Evolutionary conservation across 2,797 vertebrate genomes (phyloP), one percentile per base, ranked within the genome.

Genomic region (Micrastur ruficollis): DNA sequence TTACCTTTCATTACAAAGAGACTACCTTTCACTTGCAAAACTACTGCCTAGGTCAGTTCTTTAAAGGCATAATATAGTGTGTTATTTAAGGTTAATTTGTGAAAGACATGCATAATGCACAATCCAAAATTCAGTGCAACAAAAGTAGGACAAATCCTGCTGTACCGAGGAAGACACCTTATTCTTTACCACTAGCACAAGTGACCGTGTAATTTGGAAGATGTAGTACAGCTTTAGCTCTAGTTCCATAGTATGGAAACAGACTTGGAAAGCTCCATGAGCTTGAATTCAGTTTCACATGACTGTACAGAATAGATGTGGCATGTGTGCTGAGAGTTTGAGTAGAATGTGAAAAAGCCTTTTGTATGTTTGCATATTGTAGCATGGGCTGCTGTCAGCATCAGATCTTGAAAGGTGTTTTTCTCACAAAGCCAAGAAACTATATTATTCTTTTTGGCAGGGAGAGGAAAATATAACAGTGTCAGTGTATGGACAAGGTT

Each of bases 361-460:
- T 56, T 62, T 56, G 15, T 34, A 16, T 3, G 13, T 66, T 62
- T 40, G 27, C 4, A 3, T 12, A 26, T 47, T 0, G 0, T 46
- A 34, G 15, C 23, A 16, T 8, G 9, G 9, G 6, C 46, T 65
- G 27, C 25, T 89, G 16, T 86, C 50, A 65, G 14, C 17, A 11
- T 52, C 0, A 4, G 6, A 36, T 74, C 12, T 81, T 46, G 27
- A 44, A 90, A 42, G 13, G 6, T 8, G 2, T n/a, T 85, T 81
- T 63, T 34, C 38, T 85, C 7, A 7, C 9, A 49, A 53, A 80
- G 23, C 21, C 2, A 11, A 36, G 12, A 19, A 66, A 38, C 38
- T 6, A 20, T 9, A 4, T 18, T 12, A 0, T 4, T 55, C 2
- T 63, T 61, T 75, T 59, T 80, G 32, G 3, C 49, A 81, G 65